Base-by-base conservation (phyloP, 2,888 invertebrate species). In the Plagodis dolabraria region DNA sequence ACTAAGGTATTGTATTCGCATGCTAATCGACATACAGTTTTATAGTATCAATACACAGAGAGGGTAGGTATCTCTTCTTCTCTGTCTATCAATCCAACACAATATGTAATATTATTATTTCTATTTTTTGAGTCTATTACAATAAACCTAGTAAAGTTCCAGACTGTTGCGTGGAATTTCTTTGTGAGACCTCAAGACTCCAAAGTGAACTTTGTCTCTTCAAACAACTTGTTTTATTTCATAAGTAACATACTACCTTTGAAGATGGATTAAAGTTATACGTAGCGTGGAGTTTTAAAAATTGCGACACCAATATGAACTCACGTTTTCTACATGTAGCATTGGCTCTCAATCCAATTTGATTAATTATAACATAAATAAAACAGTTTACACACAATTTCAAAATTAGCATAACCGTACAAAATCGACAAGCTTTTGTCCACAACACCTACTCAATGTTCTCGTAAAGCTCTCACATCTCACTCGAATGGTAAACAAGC, bases 401-500 rank as follows among this genome's bases (percentile, higher is more conserved):
- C 33, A 33, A 53, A 61, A 61, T 61, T 61, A 61, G 56, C 60
- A 61, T 61, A 61, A 48, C 52, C 53, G 11, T 57, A 61, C 53
- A 61, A 53, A 53, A 53, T 45, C 45, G 51, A 33, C 36, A 40
- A 33, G 34, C 11, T 45, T 51, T 60, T 60, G 60, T 61, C 56
- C 35, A 33, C 38, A 47, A 61, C 57, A 60, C 59, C 60, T 65
- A 68, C 65, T 68, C 66, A 73, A 66, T 68, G 65, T 56, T 66
- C 68, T 71, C 65, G 67, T 63, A 73, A 72, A 40, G 40, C 9
- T 40, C 40, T 40, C 40, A 40, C 68, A 70, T 73, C 69, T 68
- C 54, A 64, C 72, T 68, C 69, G 64, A 66, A 67, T 64, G 68
- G 72, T 79, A 85, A 84, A 83, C 85, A 84, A 77, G 72, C 73